These are phyloP conservation scores for Lycophotia porphyrea DNA, from an alignment of 2,888 invertebrate genomes.

Conservation along the genomic window DNA sequence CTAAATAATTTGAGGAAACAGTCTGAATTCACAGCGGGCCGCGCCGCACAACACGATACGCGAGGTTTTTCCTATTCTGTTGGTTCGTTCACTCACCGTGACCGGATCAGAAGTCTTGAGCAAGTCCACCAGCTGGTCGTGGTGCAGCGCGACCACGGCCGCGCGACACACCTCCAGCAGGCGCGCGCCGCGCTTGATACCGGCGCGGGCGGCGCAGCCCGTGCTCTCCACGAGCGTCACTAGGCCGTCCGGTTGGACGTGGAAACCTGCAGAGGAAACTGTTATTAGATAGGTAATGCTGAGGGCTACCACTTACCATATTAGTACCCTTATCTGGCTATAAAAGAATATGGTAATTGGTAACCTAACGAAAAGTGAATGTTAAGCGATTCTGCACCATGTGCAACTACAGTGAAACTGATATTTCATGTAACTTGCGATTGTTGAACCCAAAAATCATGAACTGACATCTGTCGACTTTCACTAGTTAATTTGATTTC, in stretches of 20 bases:
- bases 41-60: too few relatives aligned
- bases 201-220: constrained; percentile 93
- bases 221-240: constrained; percentile 96
- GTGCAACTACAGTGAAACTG: neutral
- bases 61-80: too few relatives aligned
- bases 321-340: neutral
- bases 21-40: too few relatives aligned
- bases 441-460: neutral
- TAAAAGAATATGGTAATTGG: neutral
- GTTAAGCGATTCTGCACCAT: neutral
- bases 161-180: constrained; percentile 98
- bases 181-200: constrained; percentile 96
- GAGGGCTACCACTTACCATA: neutral
- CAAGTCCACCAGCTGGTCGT: constrained; percentile 98
- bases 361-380: neutral
- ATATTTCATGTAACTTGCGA: neutral
- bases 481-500: neutral
- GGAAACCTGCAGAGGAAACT: constrained; percentile 91
- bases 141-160: constrained; percentile 96
- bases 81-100: constrained; percentile 89
- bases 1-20: too few relatives aligned
- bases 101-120: constrained; percentile 97
- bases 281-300: neutral
- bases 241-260: constrained; percentile 97
- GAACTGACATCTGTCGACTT: neutral